phyloP scores from a whole-genome alignment of 2,797 vertebrate genomes.

The Gallirallus australis region DNA sequence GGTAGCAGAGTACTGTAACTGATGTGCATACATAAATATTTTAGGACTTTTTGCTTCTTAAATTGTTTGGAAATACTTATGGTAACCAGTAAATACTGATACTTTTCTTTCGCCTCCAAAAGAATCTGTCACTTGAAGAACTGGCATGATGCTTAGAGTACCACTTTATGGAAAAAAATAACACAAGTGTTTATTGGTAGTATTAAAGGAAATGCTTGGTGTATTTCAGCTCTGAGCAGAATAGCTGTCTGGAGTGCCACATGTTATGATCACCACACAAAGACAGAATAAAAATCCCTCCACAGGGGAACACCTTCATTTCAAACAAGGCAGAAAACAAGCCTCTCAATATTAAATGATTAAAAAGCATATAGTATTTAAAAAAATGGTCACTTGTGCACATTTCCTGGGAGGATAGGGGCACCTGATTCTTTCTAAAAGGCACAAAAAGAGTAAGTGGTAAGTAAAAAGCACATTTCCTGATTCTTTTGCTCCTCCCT shows the following conservation, averaged over 20 bases:
- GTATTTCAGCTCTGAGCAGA: slow-evolving; percentile 28
- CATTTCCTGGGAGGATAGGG: neutral
- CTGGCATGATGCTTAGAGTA: neutral
- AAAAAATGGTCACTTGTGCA: neutral
- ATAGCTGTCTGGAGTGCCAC: slow-evolving; percentile 43
- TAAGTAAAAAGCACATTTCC: neutral
- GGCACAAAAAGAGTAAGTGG: neutral
- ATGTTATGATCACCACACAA: slow-evolving; percentile 34
- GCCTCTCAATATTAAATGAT: neutral
- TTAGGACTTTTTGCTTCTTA: slow-evolving; percentile 34
- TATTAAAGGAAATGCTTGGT: slow-evolving; percentile 20
- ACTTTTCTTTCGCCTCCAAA: slow-evolving; percentile 7
- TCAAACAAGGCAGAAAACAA: neutral
- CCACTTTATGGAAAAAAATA: neutral
- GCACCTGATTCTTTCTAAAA: neutral
- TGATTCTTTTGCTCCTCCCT: neutral
- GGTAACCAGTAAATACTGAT: slow-evolving; percentile 34
- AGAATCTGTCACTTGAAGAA: slow-evolving; percentile 20
- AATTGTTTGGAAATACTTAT: slow-evolving; percentile 36
- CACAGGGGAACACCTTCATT: neutral
- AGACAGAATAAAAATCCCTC: slow-evolving; percentile 28
- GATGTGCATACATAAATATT: slow-evolving; percentile 34
- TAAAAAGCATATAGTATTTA: neutral
- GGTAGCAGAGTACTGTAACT: slow-evolving; percentile 1
- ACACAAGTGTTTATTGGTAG: slow-evolving; percentile 35